Conservation (phyloP, 2,888 invertebrate species). For the Eledona agricola region DNA sequence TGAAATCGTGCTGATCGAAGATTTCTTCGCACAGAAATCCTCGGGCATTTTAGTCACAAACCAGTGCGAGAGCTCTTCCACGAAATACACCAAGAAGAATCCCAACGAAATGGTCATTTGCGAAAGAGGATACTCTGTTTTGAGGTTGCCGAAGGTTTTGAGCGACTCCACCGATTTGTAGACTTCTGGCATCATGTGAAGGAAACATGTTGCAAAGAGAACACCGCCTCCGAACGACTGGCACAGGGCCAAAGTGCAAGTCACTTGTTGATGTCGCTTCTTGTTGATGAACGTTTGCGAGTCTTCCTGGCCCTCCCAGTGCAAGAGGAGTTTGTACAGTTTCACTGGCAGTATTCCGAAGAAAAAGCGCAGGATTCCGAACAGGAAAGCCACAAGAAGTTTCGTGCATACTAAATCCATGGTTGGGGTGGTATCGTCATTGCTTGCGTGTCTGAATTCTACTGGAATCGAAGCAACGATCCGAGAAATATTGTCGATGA, state of each 20-base stretch:
- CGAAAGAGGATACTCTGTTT: conserved; percentile 60
- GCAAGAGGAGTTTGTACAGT: conserved; percentile 58
- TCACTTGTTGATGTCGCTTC: conserved; percentile 54
- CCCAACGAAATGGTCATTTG: conserved; percentile 65
- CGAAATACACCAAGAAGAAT: conserved; percentile 66
- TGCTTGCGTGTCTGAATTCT: conserved; percentile 16
- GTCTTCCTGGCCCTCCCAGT: conserved; percentile 56
- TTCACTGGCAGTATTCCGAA: conserved; percentile 65
- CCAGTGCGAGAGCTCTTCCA: conserved; percentile 65
- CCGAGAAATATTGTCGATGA: conserved; percentile 10
- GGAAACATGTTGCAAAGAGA: conserved; percentile 67
- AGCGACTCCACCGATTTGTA: conserved; percentile 60
- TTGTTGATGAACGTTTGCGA: conserved; percentile 52
- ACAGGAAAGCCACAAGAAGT: conserved; percentile 62
- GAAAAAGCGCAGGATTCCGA: conserved; percentile 62
- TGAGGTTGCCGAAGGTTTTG: conserved; percentile 51
- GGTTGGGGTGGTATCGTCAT: conserved; percentile 26
- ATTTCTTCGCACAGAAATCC: conserved; percentile 34
- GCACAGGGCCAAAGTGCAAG: conserved; percentile 57
- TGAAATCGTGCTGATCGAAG: conserved; percentile 28
- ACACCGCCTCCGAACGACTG: conserved; percentile 68
- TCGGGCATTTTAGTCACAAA: conserved; percentile 52
- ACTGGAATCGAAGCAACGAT: conserved; percentile 14
- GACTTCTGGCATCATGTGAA: conserved; percentile 68
- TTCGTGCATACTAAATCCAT: conserved; percentile 63